phyloP scores from a whole-genome alignment of 2,113 vertebrate species.

The Ramphastos sulfuratus region DNA sequence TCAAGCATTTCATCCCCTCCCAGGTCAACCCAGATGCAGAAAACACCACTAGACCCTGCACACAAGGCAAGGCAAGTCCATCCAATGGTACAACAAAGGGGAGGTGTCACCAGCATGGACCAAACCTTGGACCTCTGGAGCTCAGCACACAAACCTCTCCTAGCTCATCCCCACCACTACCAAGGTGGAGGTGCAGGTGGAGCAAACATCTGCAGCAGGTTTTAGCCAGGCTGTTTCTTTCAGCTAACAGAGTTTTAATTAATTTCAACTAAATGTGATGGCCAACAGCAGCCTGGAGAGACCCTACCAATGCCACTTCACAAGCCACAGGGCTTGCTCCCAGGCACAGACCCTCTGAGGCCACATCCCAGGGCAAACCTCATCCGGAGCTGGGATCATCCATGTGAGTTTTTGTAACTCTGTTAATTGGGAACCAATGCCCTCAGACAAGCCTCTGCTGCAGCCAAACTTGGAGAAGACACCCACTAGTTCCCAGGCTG shows the following conservation, averaged over 20 bases:
- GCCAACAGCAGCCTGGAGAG: fast-evolving
- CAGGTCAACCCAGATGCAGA: neutral
- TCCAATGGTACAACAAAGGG: no score
- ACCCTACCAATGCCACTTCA: neutral
- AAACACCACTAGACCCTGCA: no score
- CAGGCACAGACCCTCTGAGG: neutral
- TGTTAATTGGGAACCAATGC: neutral
- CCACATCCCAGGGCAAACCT: neutral
- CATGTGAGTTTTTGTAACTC: fast-evolving
- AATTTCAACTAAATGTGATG: neutral
- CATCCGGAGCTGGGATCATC: neutral
- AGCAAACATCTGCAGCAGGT: neutral
- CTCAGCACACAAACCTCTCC: neutral
- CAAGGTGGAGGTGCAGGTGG: neutral
- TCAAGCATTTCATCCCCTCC: neutral
- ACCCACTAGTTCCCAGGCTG: fast-evolving
- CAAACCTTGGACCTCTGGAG: neutral
- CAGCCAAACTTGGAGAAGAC: neutral
- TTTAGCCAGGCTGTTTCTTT: neutral
- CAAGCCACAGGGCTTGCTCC: neutral
- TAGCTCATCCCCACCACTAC: neutral
- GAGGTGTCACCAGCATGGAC: neutral
- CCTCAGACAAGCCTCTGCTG: neutral
- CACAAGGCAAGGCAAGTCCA: neutral
- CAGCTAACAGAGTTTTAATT: neutral